These are phyloP conservation scores for Drosophila sp. DNA, from an alignment of 1,140 invertebrate genomes.

Conservation along the genomic window DNA sequence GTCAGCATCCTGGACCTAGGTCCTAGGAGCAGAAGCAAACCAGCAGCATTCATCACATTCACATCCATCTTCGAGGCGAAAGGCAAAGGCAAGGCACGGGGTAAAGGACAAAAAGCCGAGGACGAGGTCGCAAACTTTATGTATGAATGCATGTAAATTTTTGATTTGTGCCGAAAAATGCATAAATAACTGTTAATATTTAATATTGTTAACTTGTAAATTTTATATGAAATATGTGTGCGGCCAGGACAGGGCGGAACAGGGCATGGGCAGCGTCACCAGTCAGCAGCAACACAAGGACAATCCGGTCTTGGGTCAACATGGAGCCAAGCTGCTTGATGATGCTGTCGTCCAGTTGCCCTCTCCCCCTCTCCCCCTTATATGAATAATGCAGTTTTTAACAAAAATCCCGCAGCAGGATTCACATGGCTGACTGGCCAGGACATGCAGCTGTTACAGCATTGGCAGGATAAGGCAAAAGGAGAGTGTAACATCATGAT, in stretches of 20 bases:
- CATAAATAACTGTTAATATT: constrained; percentile 82
- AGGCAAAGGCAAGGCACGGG: neutral
- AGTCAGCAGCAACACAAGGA: constrained; percentile 32
- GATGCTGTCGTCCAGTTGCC: constrained; percentile 43
- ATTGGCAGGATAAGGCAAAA: neutral
- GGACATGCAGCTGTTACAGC: constrained; percentile 19
- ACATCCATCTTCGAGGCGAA: constrained; percentile 23
- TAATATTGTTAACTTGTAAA: constrained; percentile 82
- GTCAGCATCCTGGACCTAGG: constrained; percentile 26
- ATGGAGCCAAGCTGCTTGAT: constrained; percentile 36
- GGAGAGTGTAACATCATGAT: neutral
- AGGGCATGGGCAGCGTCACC: neutral
- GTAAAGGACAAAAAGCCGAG: neutral
- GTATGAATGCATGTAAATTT: constrained; percentile 73
- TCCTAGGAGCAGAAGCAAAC: neutral
- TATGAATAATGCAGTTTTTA: constrained; percentile 81
- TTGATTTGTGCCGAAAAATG: constrained; percentile 81
- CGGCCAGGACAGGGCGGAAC: constrained; percentile 5
- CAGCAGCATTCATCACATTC: constrained; percentile 42
- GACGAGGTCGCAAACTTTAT: constrained; percentile 52
- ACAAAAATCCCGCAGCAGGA: constrained; percentile 70
- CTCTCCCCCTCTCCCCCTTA: constrained; percentile 3
- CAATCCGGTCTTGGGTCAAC: constrained; percentile 24
- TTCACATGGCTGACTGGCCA: constrained; percentile 60
- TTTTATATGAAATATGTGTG: constrained; percentile 79